Conservation (phyloP, 2,113 vertebrate genomes). For the Leptosomus discolor region DNA sequence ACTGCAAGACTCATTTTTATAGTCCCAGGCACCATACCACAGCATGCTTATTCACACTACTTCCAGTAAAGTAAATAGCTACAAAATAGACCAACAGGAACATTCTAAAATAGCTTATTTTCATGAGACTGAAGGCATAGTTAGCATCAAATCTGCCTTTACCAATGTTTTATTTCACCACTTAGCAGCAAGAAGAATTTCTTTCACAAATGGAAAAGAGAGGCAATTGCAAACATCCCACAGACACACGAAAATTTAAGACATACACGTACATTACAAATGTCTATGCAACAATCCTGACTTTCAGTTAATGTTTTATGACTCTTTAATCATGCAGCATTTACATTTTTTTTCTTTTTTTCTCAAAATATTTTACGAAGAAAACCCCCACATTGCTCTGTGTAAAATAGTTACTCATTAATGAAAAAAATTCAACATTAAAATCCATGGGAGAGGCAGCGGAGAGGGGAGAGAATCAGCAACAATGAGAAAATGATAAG, state of each 20-base stretch:
- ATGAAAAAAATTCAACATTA: slow-evolving; percentile 48
- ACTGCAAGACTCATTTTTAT: slow-evolving; percentile 56
- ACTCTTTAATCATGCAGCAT: slow-evolving; percentile 64
- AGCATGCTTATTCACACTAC: slow-evolving; percentile 62
- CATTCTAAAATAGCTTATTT: slow-evolving; percentile 67
- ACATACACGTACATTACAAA: slow-evolving; percentile 64
- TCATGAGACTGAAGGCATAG: slow-evolving; percentile 52
- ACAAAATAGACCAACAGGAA: slow-evolving; percentile 56
- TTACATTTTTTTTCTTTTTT: slow-evolving; percentile 21
- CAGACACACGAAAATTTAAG: slow-evolving; percentile 61
- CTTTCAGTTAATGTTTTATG: slow-evolving; percentile 55
- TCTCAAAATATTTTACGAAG: not conserved
- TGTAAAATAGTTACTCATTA: slow-evolving; percentile 36
- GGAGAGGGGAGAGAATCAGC: not conserved
- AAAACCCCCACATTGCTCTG: slow-evolving; percentile 12
- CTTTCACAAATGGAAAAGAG: slow-evolving; percentile 63
- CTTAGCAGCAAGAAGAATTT: slow-evolving; percentile 61
- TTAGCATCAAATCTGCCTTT: slow-evolving; percentile 67
- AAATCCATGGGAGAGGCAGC: slow-evolving; percentile 45
- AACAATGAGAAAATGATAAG: slow-evolving; percentile 59
- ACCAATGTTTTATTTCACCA: slow-evolving; percentile 66
- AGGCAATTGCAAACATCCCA: slow-evolving; percentile 60
- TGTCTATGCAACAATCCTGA: slow-evolving; percentile 60
- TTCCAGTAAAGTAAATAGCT: slow-evolving; percentile 48
- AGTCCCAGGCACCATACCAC: slow-evolving; percentile 36